phyloP scores from a whole-genome alignment of 2,113 vertebrate species.

The Brevimyrus niger region DNA sequence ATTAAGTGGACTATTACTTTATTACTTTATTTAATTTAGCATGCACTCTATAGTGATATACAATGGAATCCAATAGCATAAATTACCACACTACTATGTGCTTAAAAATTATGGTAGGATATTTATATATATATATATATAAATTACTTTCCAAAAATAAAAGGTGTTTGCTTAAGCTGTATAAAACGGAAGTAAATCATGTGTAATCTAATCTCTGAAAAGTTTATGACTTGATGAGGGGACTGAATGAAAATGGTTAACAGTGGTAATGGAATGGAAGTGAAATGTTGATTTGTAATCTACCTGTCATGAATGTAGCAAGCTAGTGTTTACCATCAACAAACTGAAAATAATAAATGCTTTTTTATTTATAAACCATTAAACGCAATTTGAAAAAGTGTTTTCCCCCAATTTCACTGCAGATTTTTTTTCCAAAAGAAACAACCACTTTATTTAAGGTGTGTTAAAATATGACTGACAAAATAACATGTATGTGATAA shows the following conservation, averaged over 20 bases:
- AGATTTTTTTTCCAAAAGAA: background rate
- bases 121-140: background rate
- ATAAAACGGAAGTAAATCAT: background rate
- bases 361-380: conserved; percentile 18
- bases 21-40: background rate
- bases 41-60: background rate
- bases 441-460: background rate
- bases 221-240: background rate
- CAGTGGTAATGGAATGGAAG: conserved; percentile 10
- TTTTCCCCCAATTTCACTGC: conserved; percentile 7
- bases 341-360: conserved; percentile 12
- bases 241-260: background rate
- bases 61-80: background rate
- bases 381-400: conserved; percentile 2
- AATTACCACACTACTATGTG: background rate
- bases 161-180: background rate
- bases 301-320: background rate
- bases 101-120: background rate
- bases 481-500: background rate
- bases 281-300: background rate
- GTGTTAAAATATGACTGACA: background rate
- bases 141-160: background rate
- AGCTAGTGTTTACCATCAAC: background rate
- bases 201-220: background rate
- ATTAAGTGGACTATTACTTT: conserved; percentile 7